These are phyloP conservation scores for Callipepla squamata DNA, from an alignment of 2,113 vertebrate species.

Conservation along the genomic window DNA sequence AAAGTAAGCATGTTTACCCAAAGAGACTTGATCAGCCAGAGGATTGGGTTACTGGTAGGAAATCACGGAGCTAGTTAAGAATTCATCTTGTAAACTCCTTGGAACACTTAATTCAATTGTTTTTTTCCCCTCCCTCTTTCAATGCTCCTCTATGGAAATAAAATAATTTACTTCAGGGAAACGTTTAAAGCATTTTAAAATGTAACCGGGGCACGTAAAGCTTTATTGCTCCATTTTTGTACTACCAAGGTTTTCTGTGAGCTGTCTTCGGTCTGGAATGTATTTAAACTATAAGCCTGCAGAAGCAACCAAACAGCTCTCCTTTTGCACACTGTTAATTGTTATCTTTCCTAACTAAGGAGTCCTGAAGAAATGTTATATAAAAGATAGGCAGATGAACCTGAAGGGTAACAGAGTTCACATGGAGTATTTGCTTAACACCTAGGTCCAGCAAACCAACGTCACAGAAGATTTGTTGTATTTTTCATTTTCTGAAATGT, in stretches of 20 bases:
- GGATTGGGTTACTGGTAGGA: neutral
- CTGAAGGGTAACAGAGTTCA: neutral
- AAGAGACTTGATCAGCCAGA: neutral
- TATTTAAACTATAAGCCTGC: neutral
- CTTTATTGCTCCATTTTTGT: constrained; percentile 20
- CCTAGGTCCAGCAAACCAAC: neutral
- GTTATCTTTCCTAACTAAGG: neutral
- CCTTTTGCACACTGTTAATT: neutral
- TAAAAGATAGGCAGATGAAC: neutral
- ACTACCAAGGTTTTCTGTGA: neutral
- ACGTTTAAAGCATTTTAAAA: constrained; percentile 12
- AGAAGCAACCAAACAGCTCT: neutral
- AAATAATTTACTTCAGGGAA: constrained; percentile 7
- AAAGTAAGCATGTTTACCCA: neutral
- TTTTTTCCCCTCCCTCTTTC: neutral
- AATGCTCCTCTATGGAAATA: neutral
- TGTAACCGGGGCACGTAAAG: neutral
- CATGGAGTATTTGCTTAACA: neutral
- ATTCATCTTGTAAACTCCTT: neutral
- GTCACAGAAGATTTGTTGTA: neutral
- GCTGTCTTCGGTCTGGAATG: neutral
- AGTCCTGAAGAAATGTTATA: neutral
- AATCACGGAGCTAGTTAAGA: constrained; percentile 12
- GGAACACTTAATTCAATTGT: neutral
- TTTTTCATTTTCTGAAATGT: neutral